These are phyloP conservation scores for Cervus canadensis DNA, from an alignment of 2,113 vertebrate genomes.

Conservation along the genomic window DNA sequence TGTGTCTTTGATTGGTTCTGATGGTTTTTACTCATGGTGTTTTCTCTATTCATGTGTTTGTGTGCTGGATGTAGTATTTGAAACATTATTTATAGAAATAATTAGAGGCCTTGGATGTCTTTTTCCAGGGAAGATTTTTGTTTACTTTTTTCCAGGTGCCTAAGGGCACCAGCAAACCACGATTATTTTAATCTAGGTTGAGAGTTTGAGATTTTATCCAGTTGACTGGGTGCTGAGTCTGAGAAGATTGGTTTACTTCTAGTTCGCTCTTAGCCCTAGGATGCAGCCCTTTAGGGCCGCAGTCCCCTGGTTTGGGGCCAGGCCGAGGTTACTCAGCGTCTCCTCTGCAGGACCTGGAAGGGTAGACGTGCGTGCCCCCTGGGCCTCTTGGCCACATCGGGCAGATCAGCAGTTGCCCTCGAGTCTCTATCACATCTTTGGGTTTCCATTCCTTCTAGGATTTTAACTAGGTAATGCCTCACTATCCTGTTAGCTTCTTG, in stretches of 20 bases:
- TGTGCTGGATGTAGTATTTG: neutral
- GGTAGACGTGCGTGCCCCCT: neutral
- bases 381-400: neutral
- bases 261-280: neutral
- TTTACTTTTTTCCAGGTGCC: neutral
- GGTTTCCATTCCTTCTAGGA: neutral
- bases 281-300: neutral
- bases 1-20: neutral
- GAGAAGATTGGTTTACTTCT: neutral
- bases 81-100: slow-evolving; percentile 43
- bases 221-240: neutral
- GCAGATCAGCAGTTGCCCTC: neutral
- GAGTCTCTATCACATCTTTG: neutral
- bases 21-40: neutral
- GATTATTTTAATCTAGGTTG: neutral
- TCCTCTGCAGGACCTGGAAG: neutral
- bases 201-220: neutral
- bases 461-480: neutral
- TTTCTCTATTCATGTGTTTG: neutral
- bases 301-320: too few species aligned
- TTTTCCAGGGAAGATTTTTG: neutral
- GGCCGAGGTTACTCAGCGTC: neutral
- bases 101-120: neutral
- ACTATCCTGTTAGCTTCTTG: neutral
- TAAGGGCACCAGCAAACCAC: neutral